Conservation (phyloP, 2,113 vertebrate genomes). For the Hymenochirus boettgeri region DNA sequence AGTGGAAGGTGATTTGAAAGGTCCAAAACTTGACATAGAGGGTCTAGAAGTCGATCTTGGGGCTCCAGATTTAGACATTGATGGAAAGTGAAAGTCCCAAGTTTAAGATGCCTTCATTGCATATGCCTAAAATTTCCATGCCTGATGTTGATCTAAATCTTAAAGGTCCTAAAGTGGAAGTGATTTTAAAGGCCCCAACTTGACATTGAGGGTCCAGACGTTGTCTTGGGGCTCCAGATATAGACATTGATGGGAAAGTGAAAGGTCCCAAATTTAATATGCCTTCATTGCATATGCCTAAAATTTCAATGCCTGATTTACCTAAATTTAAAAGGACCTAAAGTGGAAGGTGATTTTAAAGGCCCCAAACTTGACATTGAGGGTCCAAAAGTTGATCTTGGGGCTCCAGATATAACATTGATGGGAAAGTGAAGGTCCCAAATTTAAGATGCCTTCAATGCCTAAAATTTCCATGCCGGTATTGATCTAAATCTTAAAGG, state of each 20-base stretch:
- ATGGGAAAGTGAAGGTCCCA: constrained; percentile 40
- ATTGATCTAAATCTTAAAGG: constrained; percentile 51
- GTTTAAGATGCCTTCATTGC: constrained; percentile 42
- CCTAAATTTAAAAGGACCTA: constrained; percentile 49
- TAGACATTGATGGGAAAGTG: constrained; percentile 39
- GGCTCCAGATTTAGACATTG: too few species aligned
- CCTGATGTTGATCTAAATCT: too few species aligned
- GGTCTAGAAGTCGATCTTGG: too few species aligned
- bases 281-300: constrained; percentile 52
- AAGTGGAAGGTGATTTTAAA: constrained; percentile 40
- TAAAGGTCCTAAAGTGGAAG: too few species aligned
- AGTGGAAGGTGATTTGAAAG: too few species aligned
- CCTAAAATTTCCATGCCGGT: constrained; percentile 49
- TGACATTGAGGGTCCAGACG: not conserved
- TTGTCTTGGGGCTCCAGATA: constrained; percentile 25
- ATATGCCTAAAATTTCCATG: too few species aligned
- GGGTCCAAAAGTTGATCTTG: constrained; percentile 31
- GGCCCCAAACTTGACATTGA: constrained; percentile 44
- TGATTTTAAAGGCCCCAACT: constrained; percentile 42
- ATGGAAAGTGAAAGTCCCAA: constrained; percentile 63
- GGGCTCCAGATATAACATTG: constrained; percentile 51
- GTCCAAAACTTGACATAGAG: too few species aligned
- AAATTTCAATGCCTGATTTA: too few species aligned
- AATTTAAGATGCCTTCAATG: constrained; percentile 42
- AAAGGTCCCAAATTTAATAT: constrained; percentile 62